Percentiles rank a stretch among this genome's conserved stretches.
These are phyloP conservation scores for Centropyge bicolor DNA, from an alignment of 2,797 vertebrate genomes.

Conservation along the genomic window DNA sequence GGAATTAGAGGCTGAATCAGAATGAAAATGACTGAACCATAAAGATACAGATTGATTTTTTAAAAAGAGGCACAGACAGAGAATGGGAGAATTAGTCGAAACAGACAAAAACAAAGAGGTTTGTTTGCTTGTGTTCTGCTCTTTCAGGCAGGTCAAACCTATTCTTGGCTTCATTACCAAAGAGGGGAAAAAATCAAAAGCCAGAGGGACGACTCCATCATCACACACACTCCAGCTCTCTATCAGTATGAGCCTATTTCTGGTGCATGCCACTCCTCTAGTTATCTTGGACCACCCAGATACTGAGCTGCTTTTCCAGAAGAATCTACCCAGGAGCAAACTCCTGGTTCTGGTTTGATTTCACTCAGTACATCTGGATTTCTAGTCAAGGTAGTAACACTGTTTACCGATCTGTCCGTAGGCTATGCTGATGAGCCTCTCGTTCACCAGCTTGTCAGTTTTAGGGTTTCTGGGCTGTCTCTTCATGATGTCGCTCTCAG, in stretches of 20 bases:
- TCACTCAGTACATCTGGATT: background rate
- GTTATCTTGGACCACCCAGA: constrained; percentile 63
- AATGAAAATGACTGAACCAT: constrained; percentile 9
- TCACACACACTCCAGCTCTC: constrained; percentile 35
- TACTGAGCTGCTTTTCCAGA: constrained; percentile 12
- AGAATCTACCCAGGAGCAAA: background rate
- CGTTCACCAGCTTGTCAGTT: constrained; percentile 97
- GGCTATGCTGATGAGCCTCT: constrained; percentile 96
- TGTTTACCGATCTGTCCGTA: constrained; percentile 95
- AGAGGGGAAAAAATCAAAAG: constrained; percentile 45
- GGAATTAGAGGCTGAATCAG: constrained; percentile 3
- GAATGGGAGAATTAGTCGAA: background rate
- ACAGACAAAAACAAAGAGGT: background rate
- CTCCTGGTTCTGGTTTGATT: no score
- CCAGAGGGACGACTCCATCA: constrained; percentile 28
- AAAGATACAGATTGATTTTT: no score
- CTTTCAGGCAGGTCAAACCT: constrained; percentile 30
- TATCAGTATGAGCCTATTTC: constrained; percentile 69
- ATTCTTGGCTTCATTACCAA: constrained; percentile 62
- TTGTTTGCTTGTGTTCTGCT: constrained; percentile 6
- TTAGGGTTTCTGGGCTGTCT: constrained; percentile 96
- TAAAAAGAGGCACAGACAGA: background rate
- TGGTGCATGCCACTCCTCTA: constrained; percentile 46
- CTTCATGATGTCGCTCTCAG: constrained; percentile 99
- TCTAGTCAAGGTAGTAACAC: no score